A percentile compares a stretch with the other conserved stretches of the same genome.
Evolutionary conservation across 2,888 invertebrate genomes (phyloP).

Genomic region (Temnothorax unifasciatus): DNA sequence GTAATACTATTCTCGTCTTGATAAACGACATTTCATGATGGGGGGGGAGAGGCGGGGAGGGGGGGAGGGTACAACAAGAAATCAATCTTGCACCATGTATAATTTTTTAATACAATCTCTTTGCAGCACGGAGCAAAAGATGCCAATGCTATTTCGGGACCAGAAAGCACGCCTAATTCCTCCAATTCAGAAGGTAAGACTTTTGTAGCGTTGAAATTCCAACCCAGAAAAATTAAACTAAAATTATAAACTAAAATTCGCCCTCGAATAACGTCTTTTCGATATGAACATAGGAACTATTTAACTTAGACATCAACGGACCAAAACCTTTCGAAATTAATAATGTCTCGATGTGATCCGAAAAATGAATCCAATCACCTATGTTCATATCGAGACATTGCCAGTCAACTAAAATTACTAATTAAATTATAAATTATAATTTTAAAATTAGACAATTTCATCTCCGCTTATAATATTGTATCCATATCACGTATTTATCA

Average conservation of each 20-base stretch:
- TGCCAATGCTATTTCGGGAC: slow-evolving; percentile 80
- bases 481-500: not conserved
- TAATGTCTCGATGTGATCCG: no score
- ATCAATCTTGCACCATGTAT: not conserved
- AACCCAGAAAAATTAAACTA: not conserved
- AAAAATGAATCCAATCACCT: no score
- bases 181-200: slow-evolving; percentile 83
- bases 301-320: no score
- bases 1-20: not conserved
- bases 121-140: slow-evolving; percentile 81
- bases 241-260: no score
- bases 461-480: not conserved
- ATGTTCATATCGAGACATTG: no score
- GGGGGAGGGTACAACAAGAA: not conserved
- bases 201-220: not conserved
- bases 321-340: no score
- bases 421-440: slow-evolving; percentile 1
- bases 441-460: not conserved
- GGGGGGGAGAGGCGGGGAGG: not conserved
- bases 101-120: not conserved
- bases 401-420: no score
- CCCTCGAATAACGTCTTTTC: no score
- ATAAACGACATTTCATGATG: not conserved
- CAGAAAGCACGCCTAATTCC: slow-evolving; percentile 84
- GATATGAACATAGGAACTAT: no score